phyloP scores from a whole-genome alignment of 1,140 invertebrate genomes.

The Drosophila kanapiae region DNA sequence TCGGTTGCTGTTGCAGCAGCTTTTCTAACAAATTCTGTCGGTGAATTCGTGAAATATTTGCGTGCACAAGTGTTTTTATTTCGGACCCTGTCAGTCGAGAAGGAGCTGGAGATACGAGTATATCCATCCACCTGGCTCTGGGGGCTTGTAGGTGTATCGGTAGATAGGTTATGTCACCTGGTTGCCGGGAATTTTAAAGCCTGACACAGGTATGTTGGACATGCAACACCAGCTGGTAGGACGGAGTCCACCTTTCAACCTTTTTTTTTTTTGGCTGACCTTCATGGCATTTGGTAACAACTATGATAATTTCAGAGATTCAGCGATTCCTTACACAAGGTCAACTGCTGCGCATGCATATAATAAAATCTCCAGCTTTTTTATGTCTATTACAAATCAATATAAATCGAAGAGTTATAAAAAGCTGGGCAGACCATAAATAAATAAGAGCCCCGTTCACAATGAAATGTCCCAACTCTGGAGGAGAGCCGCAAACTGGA shows the following conservation, averaged over 20 bases:
- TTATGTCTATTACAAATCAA: conserved; percentile 77
- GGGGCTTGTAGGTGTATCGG: conserved; percentile 17
- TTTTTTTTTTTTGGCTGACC: conserved; percentile 36
- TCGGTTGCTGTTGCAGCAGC: conserved; percentile 36
- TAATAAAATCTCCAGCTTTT: conserved; percentile 49
- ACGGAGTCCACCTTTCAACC: conserved; percentile 6
- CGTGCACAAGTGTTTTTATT: conserved; percentile 73
- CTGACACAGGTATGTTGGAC: conserved; percentile 34
- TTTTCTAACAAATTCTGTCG: conserved; percentile 79
- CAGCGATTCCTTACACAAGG: conserved; percentile 65
- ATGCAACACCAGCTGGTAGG: conserved; percentile 11
- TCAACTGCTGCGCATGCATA: conserved; percentile 59
- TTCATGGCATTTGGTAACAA: conserved; percentile 63
- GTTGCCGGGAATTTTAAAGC: conserved; percentile 7
- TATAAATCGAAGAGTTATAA: conserved; percentile 83
- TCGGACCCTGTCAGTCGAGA: conserved; percentile 23
- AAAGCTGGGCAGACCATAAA: conserved; percentile 77
- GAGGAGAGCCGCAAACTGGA: conserved; percentile 64
- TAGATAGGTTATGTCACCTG: conserved; percentile 34
- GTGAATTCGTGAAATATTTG: conserved; percentile 73
- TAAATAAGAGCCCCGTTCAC: conserved; percentile 69
- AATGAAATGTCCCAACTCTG: conserved; percentile 71
- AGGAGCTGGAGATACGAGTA: background rate
- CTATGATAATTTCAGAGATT: conserved; percentile 54
- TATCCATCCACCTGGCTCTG: conserved; percentile 14